These are phyloP conservation scores for Patiria pectinifera DNA, from an alignment of 53 echinoderm and acorn worm species.

Conservation along the genomic window DNA sequence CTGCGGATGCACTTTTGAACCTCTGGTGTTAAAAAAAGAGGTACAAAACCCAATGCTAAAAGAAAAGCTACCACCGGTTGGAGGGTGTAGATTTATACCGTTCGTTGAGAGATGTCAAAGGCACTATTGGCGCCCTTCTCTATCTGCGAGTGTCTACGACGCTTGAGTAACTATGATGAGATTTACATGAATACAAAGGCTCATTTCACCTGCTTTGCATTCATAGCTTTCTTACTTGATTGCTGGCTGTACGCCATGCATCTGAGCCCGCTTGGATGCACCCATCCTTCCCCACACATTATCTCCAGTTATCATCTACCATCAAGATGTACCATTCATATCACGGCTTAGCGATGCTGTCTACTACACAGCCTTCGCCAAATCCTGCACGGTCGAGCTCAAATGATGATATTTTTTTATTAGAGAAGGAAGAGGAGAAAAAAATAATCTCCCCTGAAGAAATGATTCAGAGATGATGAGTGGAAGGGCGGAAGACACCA, in stretches of 20 bases:
- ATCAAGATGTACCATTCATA: slow-evolving; percentile 39
- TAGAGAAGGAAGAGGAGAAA: not conserved
- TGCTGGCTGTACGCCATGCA: not conserved
- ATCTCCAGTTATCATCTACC: slow-evolving; percentile 26
- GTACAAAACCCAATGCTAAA: too few species aligned
- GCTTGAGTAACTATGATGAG: not conserved
- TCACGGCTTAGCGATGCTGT: slow-evolving; percentile 12
- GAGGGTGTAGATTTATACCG: too few species aligned
- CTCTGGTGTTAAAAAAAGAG: too few species aligned
- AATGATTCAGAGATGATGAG: not conserved
- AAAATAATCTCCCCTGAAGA: slow-evolving; percentile 4
- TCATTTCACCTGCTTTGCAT: not conserved
- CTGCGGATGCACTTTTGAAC: too few species aligned
- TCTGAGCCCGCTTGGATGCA: not conserved
- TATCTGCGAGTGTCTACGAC: not conserved
- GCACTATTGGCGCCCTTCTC: too few species aligned
- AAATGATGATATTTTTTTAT: not conserved
- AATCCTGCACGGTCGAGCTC: not conserved
- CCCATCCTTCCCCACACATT: not conserved
- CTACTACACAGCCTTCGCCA: not conserved
- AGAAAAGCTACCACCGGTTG: too few species aligned
- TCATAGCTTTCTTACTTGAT: not conserved
- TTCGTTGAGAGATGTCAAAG: too few species aligned
- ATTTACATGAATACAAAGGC: not conserved
- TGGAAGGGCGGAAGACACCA: not conserved